Base-by-base conservation (phyloP, 2,797 vertebrate species). In the Sebastes aleutianus region DNA sequence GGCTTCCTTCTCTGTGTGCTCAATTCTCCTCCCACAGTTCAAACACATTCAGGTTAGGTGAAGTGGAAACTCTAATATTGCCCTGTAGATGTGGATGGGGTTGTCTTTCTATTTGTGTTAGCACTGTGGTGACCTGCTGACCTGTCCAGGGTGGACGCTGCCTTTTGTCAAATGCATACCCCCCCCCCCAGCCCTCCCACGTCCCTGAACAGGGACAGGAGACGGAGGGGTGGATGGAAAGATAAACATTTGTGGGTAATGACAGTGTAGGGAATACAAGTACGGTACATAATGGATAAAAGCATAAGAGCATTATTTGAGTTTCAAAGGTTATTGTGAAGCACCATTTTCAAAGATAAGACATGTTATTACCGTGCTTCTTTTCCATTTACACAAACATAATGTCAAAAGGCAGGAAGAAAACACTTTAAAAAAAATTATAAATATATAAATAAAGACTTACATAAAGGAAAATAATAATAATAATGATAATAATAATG, bases 1-100 rank as follows among this genome's bases (percentile, higher is more conserved):
- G 20, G 32, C 53, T 62, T 69, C 58, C 43, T 82, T 22, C 61
- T 11, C 39, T 22, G 3, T 9, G 27, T 6, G 18, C 47, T 54
- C 36, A 54, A 8, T 78, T 76, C 54, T 59, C 70, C 54, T 58
- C 78, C 83, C 26, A 58, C 53, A 53, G 66, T 50, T 56, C 64
- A 63, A 63, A 76, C 54, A 79, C 70, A 76, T 58, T 75, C 31
- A 77, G 53, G 78, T 74, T 64, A 73, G 67, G 31, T 53, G 79
- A 85, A 76, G 73, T 79, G 78, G 76, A 79, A 90, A 80, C 58
- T 65, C 61, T 50, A 67, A 75, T 27, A 83, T 83, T 75, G 73
- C 22, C 47, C 56, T 73, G 58, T 70, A 80, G 71, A 66, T 78
- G 68, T 69, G 69, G 75, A 69, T 57, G 74, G 4, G 62, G 64